phyloP scores from a whole-genome alignment of 2,888 invertebrate species.

The Cheilosia pagana region DNA sequence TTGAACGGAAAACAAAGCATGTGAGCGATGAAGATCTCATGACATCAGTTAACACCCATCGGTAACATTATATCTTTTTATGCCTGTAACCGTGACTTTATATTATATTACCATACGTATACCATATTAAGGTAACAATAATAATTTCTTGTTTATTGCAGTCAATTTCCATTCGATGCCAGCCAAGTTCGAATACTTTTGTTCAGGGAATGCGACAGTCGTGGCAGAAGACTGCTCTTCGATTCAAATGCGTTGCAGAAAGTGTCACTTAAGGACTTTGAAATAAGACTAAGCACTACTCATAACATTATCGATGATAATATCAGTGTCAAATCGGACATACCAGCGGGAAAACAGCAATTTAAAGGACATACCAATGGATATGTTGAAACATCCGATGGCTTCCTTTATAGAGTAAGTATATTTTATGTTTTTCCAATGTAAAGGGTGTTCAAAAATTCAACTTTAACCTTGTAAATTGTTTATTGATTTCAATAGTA shows the following conservation, averaged over 20 bases:
- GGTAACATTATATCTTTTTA: conserved; percentile 6
- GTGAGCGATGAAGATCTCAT: conserved; percentile 55
- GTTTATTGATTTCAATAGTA: no score
- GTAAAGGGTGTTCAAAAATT: no score
- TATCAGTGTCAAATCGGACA: conserved; percentile 56
- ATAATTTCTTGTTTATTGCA: conserved; percentile 73
- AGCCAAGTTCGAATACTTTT: conserved; percentile 91
- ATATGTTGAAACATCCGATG: conserved; percentile 87
- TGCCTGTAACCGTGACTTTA: background rate
- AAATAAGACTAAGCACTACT: conserved; percentile 54
- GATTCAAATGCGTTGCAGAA: conserved; percentile 90
- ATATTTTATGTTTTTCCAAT: no score
- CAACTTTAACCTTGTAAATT: no score
- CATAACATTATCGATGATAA: conserved; percentile 64
- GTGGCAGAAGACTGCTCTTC: conserved; percentile 91
- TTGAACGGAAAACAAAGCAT: conserved; percentile 42
- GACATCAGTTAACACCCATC: conserved; percentile 66
- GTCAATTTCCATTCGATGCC: conserved; percentile 86
- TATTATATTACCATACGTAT: background rate
- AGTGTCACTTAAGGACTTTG: conserved; percentile 83
- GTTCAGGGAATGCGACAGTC: conserved; percentile 93
- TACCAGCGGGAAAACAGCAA: conserved; percentile 35
- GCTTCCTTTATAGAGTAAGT: conserved; percentile 87
- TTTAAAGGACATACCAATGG: conserved; percentile 80
- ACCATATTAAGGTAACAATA: background rate